These are phyloP conservation scores for Melieria crassipennis DNA, from an alignment of 2,888 invertebrate species.

Conservation along the genomic window DNA sequence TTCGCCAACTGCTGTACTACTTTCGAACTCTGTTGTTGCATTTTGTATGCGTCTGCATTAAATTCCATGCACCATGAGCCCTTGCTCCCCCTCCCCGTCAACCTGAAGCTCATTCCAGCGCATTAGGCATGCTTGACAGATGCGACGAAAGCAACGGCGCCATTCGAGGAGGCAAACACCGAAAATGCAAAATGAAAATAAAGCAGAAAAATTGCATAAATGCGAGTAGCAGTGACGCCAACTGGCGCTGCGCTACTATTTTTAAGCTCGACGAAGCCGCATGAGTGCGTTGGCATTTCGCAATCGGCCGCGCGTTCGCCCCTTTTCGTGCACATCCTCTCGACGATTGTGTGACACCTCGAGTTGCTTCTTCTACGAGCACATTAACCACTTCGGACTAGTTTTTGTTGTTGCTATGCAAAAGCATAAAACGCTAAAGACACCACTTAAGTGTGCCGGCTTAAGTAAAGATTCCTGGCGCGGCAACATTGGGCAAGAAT, in stretches of 20 bases:
- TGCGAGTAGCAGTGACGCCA: conserved; percentile 24
- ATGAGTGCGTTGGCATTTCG: conserved; percentile 29
- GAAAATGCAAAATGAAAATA: too few species aligned
- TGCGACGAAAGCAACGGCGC: conserved; percentile 3
- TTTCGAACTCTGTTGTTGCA: not conserved
- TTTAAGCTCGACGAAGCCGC: conserved; percentile 11
- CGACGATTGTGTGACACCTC: not conserved
- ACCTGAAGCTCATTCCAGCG: not conserved
- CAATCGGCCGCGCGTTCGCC: too few species aligned
- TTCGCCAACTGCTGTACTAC: too few species aligned
- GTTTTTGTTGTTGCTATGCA: not conserved
- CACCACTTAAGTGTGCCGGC: conserved; percentile 21
- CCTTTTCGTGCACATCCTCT: not conserved
- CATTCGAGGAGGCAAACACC: not conserved
- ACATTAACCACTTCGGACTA: conserved; percentile 4
- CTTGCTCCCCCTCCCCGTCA: not conserved
- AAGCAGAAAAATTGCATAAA: conserved; percentile 10
- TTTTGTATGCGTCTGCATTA: not conserved
- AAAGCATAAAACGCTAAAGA: conserved; percentile 22
- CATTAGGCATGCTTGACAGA: not conserved
- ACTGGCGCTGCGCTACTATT: not conserved
- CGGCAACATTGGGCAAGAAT: too few species aligned
- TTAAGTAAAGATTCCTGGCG: not conserved
- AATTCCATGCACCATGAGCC: conserved; percentile 9
- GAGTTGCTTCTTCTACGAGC: not conserved